Base-by-base conservation (phyloP, 2,797 vertebrate species). In the Sebastes jordani region DNA sequence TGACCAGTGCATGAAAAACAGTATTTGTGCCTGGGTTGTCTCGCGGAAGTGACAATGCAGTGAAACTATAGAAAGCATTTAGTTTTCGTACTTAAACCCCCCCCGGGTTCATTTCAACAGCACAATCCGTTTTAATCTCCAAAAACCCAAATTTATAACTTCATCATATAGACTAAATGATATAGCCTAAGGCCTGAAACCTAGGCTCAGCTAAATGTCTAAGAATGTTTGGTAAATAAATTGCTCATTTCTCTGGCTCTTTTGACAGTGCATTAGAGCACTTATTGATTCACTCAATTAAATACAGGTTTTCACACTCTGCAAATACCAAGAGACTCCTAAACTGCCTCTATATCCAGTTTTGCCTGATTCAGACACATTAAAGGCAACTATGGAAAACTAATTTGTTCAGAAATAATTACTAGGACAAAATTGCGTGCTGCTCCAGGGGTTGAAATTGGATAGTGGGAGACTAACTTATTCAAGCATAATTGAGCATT, bases 241-340 rank as follows among this genome's bases (percentile, higher is more conserved):
- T 85, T 92, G 91, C 89, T 91, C 75, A 91, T 91, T 91, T 91
- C 81, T 88, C 71, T 54, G 14, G 59, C 76, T 83, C 71, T 91
- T 94, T 90, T 95, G 93, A 95, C 90, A 94, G 90, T 92, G 92
- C 84, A 85, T 93, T 93, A 91, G 76, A 87, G 85, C 90, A 91
- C 89, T 91, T 94, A 95, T 95, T 92, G 94, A 96, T 95, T 95
- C 93, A 91, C 93, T 94, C 93, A 93, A 95, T 96, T 95, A 95
- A 95, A 95, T 95, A 95, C 92, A 92, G 94, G 91, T 93, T 92
- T 93, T 92, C 92, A 87, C 90, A 88, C 81, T 90, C 88, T 91
- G 92, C 93, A 95, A 95, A 94, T 92, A 94, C 92, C 93, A 88
- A 92, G 93, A 94, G 94, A 94, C 92, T 90, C 89, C 77, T 93